These are phyloP conservation scores for Drosophila erecta DNA, from an alignment of 1,140 invertebrate genomes.

Conservation along the genomic window DNA sequence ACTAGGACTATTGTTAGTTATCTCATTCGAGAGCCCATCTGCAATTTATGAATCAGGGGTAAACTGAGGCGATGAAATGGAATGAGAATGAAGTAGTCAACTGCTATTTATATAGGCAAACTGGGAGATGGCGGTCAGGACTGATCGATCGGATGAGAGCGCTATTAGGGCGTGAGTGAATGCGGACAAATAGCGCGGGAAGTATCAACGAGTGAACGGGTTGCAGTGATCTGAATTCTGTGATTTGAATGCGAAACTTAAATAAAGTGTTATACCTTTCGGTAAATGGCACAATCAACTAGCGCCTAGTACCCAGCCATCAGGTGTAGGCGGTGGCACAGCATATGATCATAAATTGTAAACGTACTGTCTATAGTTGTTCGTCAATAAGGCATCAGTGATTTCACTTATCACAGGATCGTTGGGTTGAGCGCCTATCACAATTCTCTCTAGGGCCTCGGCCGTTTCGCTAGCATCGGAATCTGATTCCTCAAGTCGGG, in stretches of 20 bases:
- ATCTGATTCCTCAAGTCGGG: conserved; percentile 62
- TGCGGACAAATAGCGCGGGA: conserved; percentile 6
- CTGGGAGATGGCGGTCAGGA: background rate
- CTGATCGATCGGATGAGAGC: conserved; percentile 9
- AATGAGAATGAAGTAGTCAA: conserved; percentile 18
- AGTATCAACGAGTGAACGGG: conserved; percentile 8
- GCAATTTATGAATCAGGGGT: background rate
- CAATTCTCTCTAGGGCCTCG: conserved; percentile 35
- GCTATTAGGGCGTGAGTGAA: background rate
- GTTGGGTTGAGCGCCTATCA: conserved; percentile 30
- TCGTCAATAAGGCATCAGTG: conserved; percentile 40
- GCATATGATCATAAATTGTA: conserved; percentile 25
- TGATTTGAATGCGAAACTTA: conserved; percentile 43
- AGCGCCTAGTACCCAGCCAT: conserved; percentile 8
- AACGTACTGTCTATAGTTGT: background rate
- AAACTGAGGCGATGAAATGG: conserved; percentile 5
- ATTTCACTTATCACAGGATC: conserved; percentile 57
- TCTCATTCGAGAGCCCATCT: conserved; percentile 6
- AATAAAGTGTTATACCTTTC: conserved; percentile 57
- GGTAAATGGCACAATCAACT: conserved; percentile 43
- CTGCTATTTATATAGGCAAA: background rate
- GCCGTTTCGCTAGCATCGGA: conserved; percentile 61
- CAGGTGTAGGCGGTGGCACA: conserved; percentile 31
- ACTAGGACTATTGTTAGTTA: conserved; percentile 25
- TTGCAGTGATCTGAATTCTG: conserved; percentile 16